Base-by-base conservation (phyloP, 2,888 invertebrate species). In the Andricus quercusramuli region DNA sequence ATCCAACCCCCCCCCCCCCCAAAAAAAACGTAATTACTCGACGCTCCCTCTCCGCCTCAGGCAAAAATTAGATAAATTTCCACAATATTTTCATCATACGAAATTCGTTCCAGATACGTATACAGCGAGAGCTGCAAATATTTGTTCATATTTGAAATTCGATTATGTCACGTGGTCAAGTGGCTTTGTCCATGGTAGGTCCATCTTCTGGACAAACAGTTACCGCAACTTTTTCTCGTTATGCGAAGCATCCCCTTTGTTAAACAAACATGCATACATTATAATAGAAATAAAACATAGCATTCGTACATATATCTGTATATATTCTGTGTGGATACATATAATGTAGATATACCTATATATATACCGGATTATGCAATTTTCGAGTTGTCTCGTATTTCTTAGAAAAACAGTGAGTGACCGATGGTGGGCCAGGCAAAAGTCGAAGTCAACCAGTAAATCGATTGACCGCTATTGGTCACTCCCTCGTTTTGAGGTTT, bases 251-350 rank as follows among this genome's bases (percentile, higher is more conserved):
- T 56, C 82, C 84, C 83, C 83, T 83, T 76, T 82, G 84, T 85
- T 87, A 89, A 88, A 86, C 83, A 90, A 91, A 90, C 89, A 90
- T 82, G 89, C 87, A 88, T 89, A 89, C 82, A 90, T 90, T 90
- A 86, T 77, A 82, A 82, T 80, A 37, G 80, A 70, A 56, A 59
- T 77, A 25, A 47, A 47, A 70, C 47, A 15, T 51, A 15, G 41
- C 22, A 56, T 56, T 15, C 9, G n/a, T 1, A 2, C 17, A 51
- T 51, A 51, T 67, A 47, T 37, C 15, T 85, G 87, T 78, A 66
- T 78, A 66, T 78, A 22, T 74, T 77, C 79, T 66, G 65, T 80
- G 74, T 80, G 77, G 29, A n/a, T 29, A 56, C 15, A 22, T 25
- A 62, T 37, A 37, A 37, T 37, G 32, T 6, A 32, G 32, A 32